phyloP scores from a whole-genome alignment of 1,140 invertebrate genomes.

The Bathynomus jamesi region DNA sequence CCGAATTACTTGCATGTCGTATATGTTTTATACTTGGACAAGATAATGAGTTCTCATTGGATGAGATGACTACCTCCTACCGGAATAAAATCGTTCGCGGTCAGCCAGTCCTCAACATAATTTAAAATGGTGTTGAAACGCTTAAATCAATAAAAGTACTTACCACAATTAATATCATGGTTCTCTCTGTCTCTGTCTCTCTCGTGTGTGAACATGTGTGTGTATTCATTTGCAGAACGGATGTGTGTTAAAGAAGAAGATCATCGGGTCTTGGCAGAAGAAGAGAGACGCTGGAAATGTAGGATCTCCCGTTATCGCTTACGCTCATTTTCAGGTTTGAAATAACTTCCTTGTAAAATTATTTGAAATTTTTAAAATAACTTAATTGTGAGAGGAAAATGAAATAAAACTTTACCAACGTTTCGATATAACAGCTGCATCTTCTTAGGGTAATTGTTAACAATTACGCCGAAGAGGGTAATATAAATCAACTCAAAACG shows the following conservation, averaged over 20 bases:
- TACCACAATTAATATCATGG: too few relatives aligned
- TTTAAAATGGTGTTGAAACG: too few relatives aligned
- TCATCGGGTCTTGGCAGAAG: slow-evolving; percentile 74
- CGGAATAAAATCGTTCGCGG: background rate
- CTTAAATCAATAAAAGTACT: too few relatives aligned
- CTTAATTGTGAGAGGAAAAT: background rate
- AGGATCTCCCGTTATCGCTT: slow-evolving; percentile 65
- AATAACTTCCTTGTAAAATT: background rate
- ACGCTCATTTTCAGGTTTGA: slow-evolving; percentile 57
- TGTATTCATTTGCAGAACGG: slow-evolving; percentile 48
- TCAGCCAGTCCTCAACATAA: too few relatives aligned
- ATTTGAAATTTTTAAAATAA: background rate
- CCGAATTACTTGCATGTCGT: too few relatives aligned
- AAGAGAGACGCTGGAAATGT: slow-evolving; percentile 62
- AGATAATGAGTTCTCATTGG: too few relatives aligned
- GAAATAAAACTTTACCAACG: background rate
- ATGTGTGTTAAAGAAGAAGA: slow-evolving; percentile 69
- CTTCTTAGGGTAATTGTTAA: background rate
- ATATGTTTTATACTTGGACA: too few relatives aligned
- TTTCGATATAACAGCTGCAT: background rate
- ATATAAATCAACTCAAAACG: background rate
- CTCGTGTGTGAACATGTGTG: slow-evolving; percentile 9
- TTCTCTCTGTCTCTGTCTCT: too few relatives aligned
- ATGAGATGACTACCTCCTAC: too few relatives aligned
- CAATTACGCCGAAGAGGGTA: background rate